Evolutionary conservation across 2,888 invertebrate species (phyloP).

Genomic region (Seira musarum): DNA sequence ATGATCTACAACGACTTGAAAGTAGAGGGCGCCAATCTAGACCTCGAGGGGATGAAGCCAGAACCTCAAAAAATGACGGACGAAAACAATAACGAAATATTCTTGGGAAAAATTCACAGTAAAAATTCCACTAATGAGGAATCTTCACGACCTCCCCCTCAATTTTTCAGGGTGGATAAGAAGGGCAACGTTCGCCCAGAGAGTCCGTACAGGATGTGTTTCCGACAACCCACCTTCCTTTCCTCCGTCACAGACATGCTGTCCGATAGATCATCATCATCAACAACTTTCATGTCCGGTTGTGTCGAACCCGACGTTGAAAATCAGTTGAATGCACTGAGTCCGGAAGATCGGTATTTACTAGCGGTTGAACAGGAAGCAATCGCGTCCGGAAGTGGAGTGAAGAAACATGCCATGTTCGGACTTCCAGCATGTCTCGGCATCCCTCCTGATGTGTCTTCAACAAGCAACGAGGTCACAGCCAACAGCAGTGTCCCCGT

Average conservation of each 20-base stretch:
- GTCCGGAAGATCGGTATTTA: slow-evolving; percentile 21
- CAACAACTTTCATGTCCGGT: neutral
- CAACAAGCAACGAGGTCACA: too few relatives aligned
- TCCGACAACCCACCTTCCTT: slow-evolving; percentile 39
- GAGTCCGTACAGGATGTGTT: neutral
- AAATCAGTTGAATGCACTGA: slow-evolving; percentile 31
- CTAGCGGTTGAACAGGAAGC: slow-evolving; percentile 23
- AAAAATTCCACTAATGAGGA: neutral
- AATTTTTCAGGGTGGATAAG: slow-evolving; percentile 38
- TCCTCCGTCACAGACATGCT: neutral
- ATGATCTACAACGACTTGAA: slow-evolving; percentile 39
- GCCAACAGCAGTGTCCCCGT: slow-evolving; percentile 12
- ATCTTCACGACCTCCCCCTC: slow-evolving; percentile 2
- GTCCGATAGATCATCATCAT: neutral
- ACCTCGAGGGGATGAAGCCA: neutral
- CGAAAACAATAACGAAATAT: slow-evolving; percentile 6
- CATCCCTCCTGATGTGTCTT: neutral
- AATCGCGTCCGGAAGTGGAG: neutral
- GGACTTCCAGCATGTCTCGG: slow-evolving; percentile 40
- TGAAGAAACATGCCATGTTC: slow-evolving; percentile 22
- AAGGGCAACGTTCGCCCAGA: slow-evolving; percentile 30
- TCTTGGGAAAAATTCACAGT: neutral
- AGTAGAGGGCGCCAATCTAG: slow-evolving; percentile 23
- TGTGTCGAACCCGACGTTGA: slow-evolving; percentile 33
- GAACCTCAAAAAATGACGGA: too few relatives aligned